Conservation (phyloP, 2,797 vertebrate genomes). For the Danio jaintianensis region DNA sequence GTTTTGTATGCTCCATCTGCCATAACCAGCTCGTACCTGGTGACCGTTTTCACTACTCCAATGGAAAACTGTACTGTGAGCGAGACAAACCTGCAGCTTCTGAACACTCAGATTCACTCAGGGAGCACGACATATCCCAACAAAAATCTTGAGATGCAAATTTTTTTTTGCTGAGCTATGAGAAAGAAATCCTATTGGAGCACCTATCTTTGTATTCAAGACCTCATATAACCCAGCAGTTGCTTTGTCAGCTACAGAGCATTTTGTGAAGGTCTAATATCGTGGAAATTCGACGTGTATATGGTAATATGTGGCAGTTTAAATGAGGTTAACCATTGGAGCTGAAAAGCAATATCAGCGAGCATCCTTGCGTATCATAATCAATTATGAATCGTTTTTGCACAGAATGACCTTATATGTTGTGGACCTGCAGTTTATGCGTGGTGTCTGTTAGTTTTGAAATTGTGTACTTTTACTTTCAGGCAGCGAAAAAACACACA, state of each 20-base stretch:
- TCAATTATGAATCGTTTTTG: slow-evolving; percentile 39
- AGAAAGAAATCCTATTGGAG: slow-evolving; percentile 14
- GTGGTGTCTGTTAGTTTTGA: not conserved
- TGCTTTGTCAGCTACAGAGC: slow-evolving; percentile 28
- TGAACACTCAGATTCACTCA: slow-evolving; percentile 20
- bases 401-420: slow-evolving; percentile 30
- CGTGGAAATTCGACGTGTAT: slow-evolving; percentile 29
- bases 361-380: slow-evolving; percentile 40
- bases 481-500: not conserved
- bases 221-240: slow-evolving; percentile 26
- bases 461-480: slow-evolving; percentile 8
- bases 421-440: slow-evolving; percentile 30
- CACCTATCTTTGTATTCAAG: slow-evolving; percentile 27
- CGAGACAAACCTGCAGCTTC: slow-evolving; percentile 80
- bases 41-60: slow-evolving; percentile 89
- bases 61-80: slow-evolving; percentile 90
- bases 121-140: slow-evolving; percentile 7
- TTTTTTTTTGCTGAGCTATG: not conserved
- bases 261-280: slow-evolving; percentile 33
- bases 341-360: slow-evolving; percentile 40
- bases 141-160: slow-evolving; percentile 18
- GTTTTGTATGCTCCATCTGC: slow-evolving; percentile 81
- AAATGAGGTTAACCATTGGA: slow-evolving; percentile 43
- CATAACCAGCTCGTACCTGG: slow-evolving; percentile 86
- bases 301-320: slow-evolving; percentile 34